Evolutionary conservation across 1,140 invertebrate genomes (phyloP), one percentile per base, ranked within the genome.

Genomic region (Drosophila kikkawai): DNA sequence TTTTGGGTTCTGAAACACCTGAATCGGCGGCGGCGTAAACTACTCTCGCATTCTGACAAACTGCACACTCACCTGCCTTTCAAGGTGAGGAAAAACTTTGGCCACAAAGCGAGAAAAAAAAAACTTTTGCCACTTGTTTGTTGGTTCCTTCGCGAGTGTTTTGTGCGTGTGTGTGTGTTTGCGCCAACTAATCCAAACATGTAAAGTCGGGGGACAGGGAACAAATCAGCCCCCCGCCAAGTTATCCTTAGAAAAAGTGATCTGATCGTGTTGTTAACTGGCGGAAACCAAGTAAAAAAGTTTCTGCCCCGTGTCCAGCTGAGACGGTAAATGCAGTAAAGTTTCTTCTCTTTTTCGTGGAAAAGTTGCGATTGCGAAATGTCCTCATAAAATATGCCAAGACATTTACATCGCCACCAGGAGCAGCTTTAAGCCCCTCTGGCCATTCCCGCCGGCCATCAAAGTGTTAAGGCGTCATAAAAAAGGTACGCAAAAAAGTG

Each of bases 331-430:
- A 65, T 65, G 56, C 71, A 81, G 56, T 61, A 86, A 86, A 82
- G 60, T 85, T 56, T 56, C 8, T n/a, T 34, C 17, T 37, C 6
- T 26, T 67, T 70, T 37, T 42, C 63, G 67, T 9, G 17, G 39
- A 59, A 73, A 73, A 71, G 29, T 73, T 73, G 53, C 60, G 36
- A 58, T 73, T 71, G 53, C 60, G 36, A 64, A 87, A 66, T 86
- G 42, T 64, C 53, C 79, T 67, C 85, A 84, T 80, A 88, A 87
- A 87, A 88, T 88, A 84, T 87, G 84, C 84, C 59, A 66, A 79
- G 81, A 79, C 63, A 90, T 90, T 88, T 84, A 75, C 85, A 90
- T 81, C 55, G 77, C 41, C 69, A 15, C 56, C 32, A 26, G 48
- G 12, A 32, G 53, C 44, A 59, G 59, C 76, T 53, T 53, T 79